Percentiles rank a stretch among this genome's conserved stretches.
Conservation (phyloP, 2,888 invertebrate species). For the Drosophila mimica region DNA sequence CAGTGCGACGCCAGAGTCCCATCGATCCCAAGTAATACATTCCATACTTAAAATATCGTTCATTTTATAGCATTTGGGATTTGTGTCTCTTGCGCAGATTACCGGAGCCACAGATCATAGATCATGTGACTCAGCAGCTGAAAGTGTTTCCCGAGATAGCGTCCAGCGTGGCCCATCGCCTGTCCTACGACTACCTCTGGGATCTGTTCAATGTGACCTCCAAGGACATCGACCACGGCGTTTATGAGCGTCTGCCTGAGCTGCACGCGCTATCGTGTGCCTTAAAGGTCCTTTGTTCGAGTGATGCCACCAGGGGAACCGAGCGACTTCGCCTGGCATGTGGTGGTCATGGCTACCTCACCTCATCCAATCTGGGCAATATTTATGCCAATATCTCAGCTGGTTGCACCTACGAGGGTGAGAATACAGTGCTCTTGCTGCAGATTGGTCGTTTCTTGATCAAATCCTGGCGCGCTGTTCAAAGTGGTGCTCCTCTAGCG, state of each 20-base stretch:
- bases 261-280: constrained; percentile 94
- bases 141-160: constrained; percentile 95
- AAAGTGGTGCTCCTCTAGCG: constrained; percentile 87
- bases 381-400: constrained; percentile 93
- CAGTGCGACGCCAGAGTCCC: constrained; percentile 94
- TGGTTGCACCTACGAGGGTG: constrained; percentile 97
- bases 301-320: constrained; percentile 89
- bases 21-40: constrained; percentile 89
- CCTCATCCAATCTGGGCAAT: constrained; percentile 92
- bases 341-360: constrained; percentile 98
- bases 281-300: constrained; percentile 93
- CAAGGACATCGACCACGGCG: constrained; percentile 91
- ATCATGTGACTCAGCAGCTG: constrained; percentile 97
- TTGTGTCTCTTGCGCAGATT: constrained; percentile 53
- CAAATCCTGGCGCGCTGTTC: constrained; percentile 90
- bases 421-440: constrained; percentile 95
- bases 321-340: constrained; percentile 94
- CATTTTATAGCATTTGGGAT: neutral
- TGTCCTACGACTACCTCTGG: constrained; percentile 91
- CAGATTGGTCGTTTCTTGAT: constrained; percentile 94
- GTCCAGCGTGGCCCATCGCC: constrained; percentile 90
- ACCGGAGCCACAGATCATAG: constrained; percentile 94
- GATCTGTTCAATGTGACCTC: constrained; percentile 92
- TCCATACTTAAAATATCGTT: neutral
- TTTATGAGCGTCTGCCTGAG: constrained; percentile 92